Base-by-base conservation (phyloP, 2,888 invertebrate genomes). In the Heliconius aoede region DNA sequence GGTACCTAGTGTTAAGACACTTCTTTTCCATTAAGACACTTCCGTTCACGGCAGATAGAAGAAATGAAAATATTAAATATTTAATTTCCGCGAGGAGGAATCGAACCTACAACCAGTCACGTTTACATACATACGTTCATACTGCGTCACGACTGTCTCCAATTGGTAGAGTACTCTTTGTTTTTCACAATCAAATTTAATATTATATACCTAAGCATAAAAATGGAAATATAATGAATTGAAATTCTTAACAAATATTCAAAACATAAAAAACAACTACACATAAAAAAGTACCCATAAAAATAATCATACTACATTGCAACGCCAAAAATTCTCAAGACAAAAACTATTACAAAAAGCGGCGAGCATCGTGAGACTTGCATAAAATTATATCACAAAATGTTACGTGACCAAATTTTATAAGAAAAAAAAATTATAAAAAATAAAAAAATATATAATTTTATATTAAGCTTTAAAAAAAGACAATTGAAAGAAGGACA, bases 321-420 rank as follows among this genome's bases (percentile, higher is more conserved):
- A 65, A 24, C 40, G 24, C 40, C 65, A 65, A 65, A 65, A 36
- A 64, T 82, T 81, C 81, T 80, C 81, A 81, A 82, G 80, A 81
- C 78, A 82, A 82, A 83, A 83, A 83, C 67, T 58, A 30, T 15
- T 46, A 79, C 87, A 88, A 88, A 83, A 75, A 80, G 73, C 80
- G 69, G 74, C 86, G 85, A 85, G 84, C 73, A 86, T 86, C 91
- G 91, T 93, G 91, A 88, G 92, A 93, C 84, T 83, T 84, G 89
- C 87, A 92, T 91, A 91, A 89, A 89, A 91, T 91, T 90, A 90
- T 86, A 83, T 86, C 75, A 77, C 87, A 88, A 90, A 85, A 81
- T 76, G 80, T 84, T 89, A 91, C 91, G 92, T 93, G 92, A 92
- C 91, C 91, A 92, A 88, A 89, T 93, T 92, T 89, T 86, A 84